Percentiles rank a stretch among this genome's conserved stretches.
These are phyloP conservation scores for Cantharis lateralis DNA, from an alignment of 2,888 invertebrate genomes.

Conservation along the genomic window DNA sequence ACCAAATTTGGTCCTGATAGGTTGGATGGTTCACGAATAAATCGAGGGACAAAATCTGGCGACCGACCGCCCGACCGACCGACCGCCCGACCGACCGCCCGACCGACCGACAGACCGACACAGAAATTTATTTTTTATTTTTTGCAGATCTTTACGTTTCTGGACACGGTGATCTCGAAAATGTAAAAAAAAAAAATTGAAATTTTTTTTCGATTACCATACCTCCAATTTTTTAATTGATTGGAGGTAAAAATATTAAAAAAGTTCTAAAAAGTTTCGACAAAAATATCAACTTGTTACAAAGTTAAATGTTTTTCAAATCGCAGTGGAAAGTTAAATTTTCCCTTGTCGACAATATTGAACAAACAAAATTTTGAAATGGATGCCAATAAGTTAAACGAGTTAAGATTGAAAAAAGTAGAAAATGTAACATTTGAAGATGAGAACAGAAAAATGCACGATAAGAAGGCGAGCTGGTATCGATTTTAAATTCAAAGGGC, in stretches of 20 bases:
- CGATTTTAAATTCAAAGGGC: conserved; percentile 33
- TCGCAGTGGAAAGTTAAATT: conserved; percentile 19
- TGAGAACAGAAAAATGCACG: conserved; percentile 9
- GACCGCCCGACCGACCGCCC: too few species aligned
- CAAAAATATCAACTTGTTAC: conserved; percentile 1
- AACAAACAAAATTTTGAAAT: conserved; percentile 26
- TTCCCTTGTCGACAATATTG: conserved; percentile 23
- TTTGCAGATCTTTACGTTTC: too few species aligned
- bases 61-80: too few species aligned
- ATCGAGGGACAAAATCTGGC: too few species aligned
- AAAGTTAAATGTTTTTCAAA: conserved; percentile 16
- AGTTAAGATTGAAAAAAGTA: not conserved
- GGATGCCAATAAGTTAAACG: conserved; percentile 14
- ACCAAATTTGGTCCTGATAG: too few species aligned
- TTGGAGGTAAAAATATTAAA: not conserved
- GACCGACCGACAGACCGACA: too few species aligned
- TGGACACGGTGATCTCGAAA: too few species aligned
- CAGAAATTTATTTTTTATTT: too few species aligned
- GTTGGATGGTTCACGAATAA: too few species aligned
- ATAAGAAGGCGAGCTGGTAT: conserved; percentile 24
- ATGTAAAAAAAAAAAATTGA: too few species aligned
- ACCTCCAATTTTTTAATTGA: too few species aligned
- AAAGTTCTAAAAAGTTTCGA: not conserved
- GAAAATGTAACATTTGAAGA: conserved; percentile 4
- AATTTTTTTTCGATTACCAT: too few species aligned